Conservation (phyloP, 1,140 invertebrate genomes). For the Coelopa frigida region DNA sequence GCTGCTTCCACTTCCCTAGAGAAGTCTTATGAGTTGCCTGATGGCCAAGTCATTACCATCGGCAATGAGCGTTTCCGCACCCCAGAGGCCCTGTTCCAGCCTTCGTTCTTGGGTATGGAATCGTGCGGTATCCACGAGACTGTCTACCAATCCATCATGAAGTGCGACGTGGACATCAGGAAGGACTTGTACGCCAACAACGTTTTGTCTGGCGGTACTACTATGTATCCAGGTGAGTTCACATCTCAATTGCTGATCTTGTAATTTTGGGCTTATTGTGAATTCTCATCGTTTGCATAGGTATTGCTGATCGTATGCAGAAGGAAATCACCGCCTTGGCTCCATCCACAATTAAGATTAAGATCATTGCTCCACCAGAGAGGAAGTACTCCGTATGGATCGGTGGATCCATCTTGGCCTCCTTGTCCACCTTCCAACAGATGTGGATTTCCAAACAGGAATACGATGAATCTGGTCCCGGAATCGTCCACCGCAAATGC, state of each 20-base stretch:
- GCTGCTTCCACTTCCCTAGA: slow-evolving; percentile 74
- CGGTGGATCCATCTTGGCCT: slow-evolving; percentile 72
- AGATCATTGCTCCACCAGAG: slow-evolving; percentile 90
- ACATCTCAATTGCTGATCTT: background rate
- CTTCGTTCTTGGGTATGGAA: slow-evolving; percentile 86
- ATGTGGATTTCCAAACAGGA: slow-evolving; percentile 79
- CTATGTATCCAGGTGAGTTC: slow-evolving; percentile 78
- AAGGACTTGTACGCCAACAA: slow-evolving; percentile 91
- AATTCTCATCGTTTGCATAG: slow-evolving; percentile 29
- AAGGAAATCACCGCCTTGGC: slow-evolving; percentile 84
- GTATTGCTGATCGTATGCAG: slow-evolving; percentile 82
- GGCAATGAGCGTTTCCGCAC: slow-evolving; percentile 85
- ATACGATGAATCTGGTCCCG: slow-evolving; percentile 67
- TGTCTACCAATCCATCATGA: slow-evolving; percentile 93
- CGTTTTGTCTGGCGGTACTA: slow-evolving; percentile 83
- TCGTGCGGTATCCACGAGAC: slow-evolving; percentile 86
- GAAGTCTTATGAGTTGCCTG: slow-evolving; percentile 80
- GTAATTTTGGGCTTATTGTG: background rate
- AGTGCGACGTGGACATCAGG: slow-evolving; percentile 85
- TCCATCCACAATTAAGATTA: slow-evolving; percentile 88
- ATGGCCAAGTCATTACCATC: slow-evolving; percentile 84
- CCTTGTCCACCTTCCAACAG: slow-evolving; percentile 75
- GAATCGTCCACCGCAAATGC: slow-evolving; percentile 63
- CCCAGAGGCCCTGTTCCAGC: slow-evolving; percentile 88
- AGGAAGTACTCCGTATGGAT: slow-evolving; percentile 87